Evolutionary conservation across 2,888 invertebrate genomes (phyloP), one percentile per base, ranked within the genome.

Genomic region (Sarcophaga rosellei): DNA sequence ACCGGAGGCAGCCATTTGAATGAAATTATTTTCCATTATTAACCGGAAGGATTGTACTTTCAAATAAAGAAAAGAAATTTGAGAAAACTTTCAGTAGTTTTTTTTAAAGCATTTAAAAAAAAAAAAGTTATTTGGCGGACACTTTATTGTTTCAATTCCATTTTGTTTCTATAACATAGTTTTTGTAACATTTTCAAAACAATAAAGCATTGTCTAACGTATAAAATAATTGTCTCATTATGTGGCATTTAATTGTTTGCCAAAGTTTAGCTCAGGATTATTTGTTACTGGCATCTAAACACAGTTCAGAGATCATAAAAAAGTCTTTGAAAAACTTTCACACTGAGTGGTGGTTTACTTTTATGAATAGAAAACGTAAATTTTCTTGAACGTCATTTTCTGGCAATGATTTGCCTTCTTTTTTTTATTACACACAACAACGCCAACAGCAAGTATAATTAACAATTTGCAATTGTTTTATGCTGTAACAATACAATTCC

Each of bases 401-500:
- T 35, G 63, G 45, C 47, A 17, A 0, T 15, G 12, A 53, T 73
- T 74, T 53, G 35, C 15, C 62, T n/a, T 70, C 8, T 44, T 63
- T 44, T 53, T 66, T 17, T 44, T 20, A 53, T 6, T 47, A 25
- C 23, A 25, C 23, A 70, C 45, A 73, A 70, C 66, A 78, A 66
- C 78, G 73, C 23, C 69, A 21, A 61, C n/a, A 74, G 23, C 68
- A 65, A 44, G 25, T 78, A 62, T 78, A 65, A 72, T 78, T 72
- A 75, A 81, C 78, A 81, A 80, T 83, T 35, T 83, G 35, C 79
- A 83, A 86, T 83, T 86, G 74, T 86, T 76, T 53, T 44, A 57
- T 57, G 20, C n/a, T 5, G 78, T 20, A 69, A 81, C 47, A 69
- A 53, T 25, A 8, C 12, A 21, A 25, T 47, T 47, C 65, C 62